phyloP scores from a whole-genome alignment of 2,797 vertebrate genomes.

The Danio albolineatus region DNA sequence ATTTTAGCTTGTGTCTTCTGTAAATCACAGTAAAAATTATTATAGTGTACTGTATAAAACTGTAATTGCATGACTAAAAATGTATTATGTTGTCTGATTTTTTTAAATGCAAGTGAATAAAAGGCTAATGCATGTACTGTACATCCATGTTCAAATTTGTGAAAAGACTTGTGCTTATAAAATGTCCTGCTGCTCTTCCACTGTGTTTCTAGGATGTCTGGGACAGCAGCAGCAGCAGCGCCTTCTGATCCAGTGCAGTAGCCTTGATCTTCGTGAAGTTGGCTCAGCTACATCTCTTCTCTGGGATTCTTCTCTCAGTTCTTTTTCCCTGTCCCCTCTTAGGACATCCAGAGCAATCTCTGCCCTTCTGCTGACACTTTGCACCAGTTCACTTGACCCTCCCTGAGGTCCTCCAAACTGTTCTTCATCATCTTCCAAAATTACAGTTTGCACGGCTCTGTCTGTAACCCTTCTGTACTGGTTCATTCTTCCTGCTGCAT shows the following conservation, averaged over 20 bases:
- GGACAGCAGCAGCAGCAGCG: conserved; percentile 44
- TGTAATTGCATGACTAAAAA: conserved; percentile 4
- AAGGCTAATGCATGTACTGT: neutral
- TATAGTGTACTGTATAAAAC: no score
- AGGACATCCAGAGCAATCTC: conserved; percentile 18
- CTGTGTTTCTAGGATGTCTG: conserved; percentile 10
- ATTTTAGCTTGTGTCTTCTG: no score
- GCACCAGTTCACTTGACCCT: neutral
- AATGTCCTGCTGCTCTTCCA: conserved; percentile 23
- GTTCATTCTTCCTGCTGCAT: conserved; percentile 17
- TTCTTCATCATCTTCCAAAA: conserved; percentile 4
- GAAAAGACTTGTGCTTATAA: conserved; percentile 6
- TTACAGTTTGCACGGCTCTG: conserved; percentile 57
- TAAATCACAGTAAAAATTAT: no score
- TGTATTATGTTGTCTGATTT: no score
- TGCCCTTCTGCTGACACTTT: conserved; percentile 9
- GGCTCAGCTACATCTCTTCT: neutral
- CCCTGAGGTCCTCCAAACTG: neutral
- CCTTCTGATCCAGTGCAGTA: conserved; percentile 52
- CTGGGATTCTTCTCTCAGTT: neutral
- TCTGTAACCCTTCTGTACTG: conserved; percentile 47
- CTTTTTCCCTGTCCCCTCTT: conserved; percentile 23
- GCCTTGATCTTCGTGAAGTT: conserved; percentile 34
- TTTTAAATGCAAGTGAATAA: neutral
- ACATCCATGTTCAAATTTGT: neutral